These are phyloP conservation scores for Drosophila buzzatii DNA, from an alignment of 2,888 invertebrate species.

Conservation along the genomic window DNA sequence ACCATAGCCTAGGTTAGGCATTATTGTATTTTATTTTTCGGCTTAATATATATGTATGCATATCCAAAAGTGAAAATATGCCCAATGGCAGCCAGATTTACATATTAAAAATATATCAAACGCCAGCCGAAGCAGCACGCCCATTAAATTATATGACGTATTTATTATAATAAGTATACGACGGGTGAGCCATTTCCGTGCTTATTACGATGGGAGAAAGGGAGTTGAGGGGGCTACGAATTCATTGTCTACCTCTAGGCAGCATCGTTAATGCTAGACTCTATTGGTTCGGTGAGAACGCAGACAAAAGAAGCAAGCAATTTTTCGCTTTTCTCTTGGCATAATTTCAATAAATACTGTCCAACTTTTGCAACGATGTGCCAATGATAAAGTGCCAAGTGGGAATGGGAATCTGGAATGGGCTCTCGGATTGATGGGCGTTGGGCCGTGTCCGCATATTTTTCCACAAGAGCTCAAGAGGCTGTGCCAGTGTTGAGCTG, in stretches of 20 bases:
- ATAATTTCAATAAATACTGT: conserved; percentile 67
- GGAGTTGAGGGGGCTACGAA: not conserved
- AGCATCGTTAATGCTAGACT: conserved; percentile 47
- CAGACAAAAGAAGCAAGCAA: not conserved
- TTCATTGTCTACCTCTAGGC: conserved; percentile 66
- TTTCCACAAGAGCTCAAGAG: conserved; percentile 30
- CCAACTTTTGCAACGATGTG: conserved; percentile 75
- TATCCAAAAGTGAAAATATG: conserved; percentile 5
- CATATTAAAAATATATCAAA: conserved; percentile 44
- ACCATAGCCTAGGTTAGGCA: not conserved
- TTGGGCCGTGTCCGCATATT: conserved; percentile 27
- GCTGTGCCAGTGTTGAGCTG: conserved; percentile 30
- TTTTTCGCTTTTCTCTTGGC: conserved; percentile 20
- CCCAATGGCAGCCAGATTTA: conserved; percentile 14
- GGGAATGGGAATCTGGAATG: conserved; percentile 3
- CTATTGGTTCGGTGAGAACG: conserved; percentile 36
- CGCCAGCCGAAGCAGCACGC: not conserved
- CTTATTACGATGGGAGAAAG: conserved; percentile 3
- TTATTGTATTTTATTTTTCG: not conserved
- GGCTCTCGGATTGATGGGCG: conserved; percentile 15
- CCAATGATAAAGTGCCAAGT: conserved; percentile 72
- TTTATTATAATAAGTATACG: conserved; percentile 57
- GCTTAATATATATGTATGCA: not conserved
- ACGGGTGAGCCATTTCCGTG: conserved; percentile 15
- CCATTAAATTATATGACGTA: conserved; percentile 57